Evolutionary conservation across 2,113 vertebrate species (phyloP).

Genomic region (Mohoua ochrocephala): DNA sequence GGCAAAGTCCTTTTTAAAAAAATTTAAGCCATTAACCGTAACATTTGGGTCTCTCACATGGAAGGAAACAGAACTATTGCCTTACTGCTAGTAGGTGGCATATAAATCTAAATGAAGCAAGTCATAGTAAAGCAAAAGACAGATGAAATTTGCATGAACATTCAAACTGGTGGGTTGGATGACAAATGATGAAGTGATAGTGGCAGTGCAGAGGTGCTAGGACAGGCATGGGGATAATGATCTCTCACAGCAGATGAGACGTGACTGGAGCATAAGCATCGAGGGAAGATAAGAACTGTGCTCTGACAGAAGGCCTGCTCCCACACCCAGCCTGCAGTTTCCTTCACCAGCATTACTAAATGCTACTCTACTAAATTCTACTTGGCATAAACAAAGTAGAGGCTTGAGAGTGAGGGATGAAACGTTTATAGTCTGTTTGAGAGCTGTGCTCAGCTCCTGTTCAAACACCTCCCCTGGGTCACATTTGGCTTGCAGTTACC

Average conservation of each 20-base stretch:
- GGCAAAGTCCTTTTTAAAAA: not conserved
- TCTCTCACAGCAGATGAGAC: not conserved
- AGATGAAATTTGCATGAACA: not conserved
- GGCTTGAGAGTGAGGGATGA: not conserved
- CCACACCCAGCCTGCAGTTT: not conserved
- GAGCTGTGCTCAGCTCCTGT: not conserved
- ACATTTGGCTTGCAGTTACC: not conserved
- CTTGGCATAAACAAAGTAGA: not conserved
- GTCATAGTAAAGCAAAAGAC: not conserved
- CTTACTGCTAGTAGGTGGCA: not conserved
- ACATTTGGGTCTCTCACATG: not conserved
- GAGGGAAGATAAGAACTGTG: not conserved
- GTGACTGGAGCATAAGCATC: accelerated
- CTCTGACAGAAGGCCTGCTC: not conserved
- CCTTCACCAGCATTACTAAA: not conserved
- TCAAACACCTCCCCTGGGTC: not conserved
- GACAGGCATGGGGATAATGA: not conserved
- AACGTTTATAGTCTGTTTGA: not conserved
- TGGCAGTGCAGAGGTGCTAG: not conserved
- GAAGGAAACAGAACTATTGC: not conserved
- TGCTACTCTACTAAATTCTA: not conserved
- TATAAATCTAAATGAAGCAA: not conserved
- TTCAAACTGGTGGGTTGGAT: not conserved
- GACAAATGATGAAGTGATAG: not conserved
- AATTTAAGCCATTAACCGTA: not conserved